These are phyloP conservation scores for Hypolimnas misippus DNA, from an alignment of 2,888 invertebrate species.

Conservation along the genomic window DNA sequence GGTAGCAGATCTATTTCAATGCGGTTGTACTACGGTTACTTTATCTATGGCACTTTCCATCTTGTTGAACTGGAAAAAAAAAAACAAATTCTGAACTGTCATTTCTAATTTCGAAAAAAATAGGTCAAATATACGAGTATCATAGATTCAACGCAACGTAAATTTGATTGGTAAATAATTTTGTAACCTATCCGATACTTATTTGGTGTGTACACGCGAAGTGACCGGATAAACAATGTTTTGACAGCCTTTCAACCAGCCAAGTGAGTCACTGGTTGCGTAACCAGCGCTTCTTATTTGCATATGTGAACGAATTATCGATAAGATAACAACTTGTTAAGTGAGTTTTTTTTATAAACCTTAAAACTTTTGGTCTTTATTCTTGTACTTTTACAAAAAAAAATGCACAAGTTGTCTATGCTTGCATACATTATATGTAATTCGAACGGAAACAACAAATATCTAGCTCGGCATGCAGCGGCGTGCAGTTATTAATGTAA, in stretches of 20 bases:
- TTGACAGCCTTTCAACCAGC: constrained; percentile 43
- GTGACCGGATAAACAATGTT: constrained; percentile 45
- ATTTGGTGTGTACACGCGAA: constrained; percentile 37
- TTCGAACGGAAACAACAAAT: constrained; percentile 14
- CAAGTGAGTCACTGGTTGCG: constrained; percentile 47
- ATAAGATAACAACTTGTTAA: constrained; percentile 24
- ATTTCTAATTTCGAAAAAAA: constrained; percentile 4
- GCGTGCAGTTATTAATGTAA: constrained; percentile 58
- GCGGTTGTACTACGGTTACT: constrained; percentile 30
- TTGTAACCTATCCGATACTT: constrained; percentile 36
- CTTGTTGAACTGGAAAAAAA: constrained; percentile 14
- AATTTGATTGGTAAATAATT: constrained; percentile 33
- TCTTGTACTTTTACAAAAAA: not conserved
- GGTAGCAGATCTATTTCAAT: constrained; percentile 46
- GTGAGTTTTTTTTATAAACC: constrained; percentile 12
- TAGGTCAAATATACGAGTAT: constrained; percentile 9
- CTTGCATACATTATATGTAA: constrained; percentile 1
- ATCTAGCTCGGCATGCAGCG: constrained; percentile 12
- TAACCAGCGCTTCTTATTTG: constrained; percentile 40
- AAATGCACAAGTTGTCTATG: not conserved
- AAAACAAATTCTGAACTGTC: not conserved
- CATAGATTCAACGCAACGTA: constrained; percentile 20
- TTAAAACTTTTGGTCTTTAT: not conserved
- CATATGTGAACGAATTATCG: constrained; percentile 31
- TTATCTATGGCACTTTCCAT: constrained; percentile 29